Evolutionary conservation across 1,140 invertebrate species (phyloP), one percentile per base, ranked within the genome.

Genomic region (Drosophila sp.): DNA sequence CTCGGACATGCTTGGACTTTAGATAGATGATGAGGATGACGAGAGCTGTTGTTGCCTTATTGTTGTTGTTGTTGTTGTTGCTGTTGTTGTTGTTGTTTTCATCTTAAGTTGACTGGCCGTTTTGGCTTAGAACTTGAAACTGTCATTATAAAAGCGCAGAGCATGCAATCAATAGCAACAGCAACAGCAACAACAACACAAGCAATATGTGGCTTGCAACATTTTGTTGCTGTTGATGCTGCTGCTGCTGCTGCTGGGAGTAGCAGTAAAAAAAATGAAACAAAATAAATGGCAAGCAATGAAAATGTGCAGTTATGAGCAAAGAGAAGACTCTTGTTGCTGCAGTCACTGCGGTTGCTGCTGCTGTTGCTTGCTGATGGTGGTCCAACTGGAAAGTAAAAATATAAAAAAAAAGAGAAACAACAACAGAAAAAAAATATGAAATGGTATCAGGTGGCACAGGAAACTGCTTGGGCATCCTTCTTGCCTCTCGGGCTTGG

Each of bases 91-190:
- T 67, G 57, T 4, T 67, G 58, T 62, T 80, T 66, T 55, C 60
- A 67, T 76, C 72, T 70, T 60, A 70, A 71, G 70, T 79, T 67
- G 79, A 68, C 70, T 82, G 72, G 67, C 72, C 80, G 84, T 89
- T 89, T 89, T 89, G 84, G 84, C 84, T 89, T 89, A 89, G 84
- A 89, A 89, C 84, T 89, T 89, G 84, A 89, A 89, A 89, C 84
- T 89, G 84, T 89, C 84, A 89, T 89, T 89, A 89, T 89, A 64
- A 72, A 82, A 80, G 84, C 76, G 81, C 84, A 79, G 84, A 87
- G 84, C 84, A 89, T 80, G 84, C 84, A 89, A 87, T 87, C 84
- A 87, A 87, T 66, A 87, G 69, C 70, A 67, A 25, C 63, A 67
- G 30, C 58, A 29, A 32, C 41, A 70, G 25, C 60, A 50, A 35